Conservation (phyloP, 2,888 invertebrate species). For the Brachylomia viminalis region DNA sequence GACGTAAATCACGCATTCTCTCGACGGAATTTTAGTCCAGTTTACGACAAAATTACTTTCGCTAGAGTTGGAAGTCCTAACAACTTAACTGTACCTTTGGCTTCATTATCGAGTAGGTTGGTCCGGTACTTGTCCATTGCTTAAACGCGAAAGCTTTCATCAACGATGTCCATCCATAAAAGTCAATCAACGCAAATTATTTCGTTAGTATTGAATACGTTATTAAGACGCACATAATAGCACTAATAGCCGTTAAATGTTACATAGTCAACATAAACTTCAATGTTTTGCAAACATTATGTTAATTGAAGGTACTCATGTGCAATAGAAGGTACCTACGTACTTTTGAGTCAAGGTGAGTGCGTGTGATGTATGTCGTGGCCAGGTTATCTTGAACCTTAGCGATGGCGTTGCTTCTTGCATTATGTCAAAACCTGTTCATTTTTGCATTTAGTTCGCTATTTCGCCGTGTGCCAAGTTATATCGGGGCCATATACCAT, state of each 20-base stretch:
- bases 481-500: constrained; percentile 32
- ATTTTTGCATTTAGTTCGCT: constrained; percentile 1
- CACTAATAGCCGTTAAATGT: constrained; percentile 61
- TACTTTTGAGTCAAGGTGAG: constrained; percentile 78
- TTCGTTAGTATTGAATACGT: constrained; percentile 57
- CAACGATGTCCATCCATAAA: constrained; percentile 48
- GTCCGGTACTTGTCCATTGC: constrained; percentile 17
- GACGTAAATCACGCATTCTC: neutral
- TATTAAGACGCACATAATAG: constrained; percentile 55
- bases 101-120: neutral
- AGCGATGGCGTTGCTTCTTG: constrained; percentile 4
- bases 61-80: neutral
- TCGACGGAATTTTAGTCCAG: neutral
- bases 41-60: constrained; percentile 10
- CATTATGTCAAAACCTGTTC: neutral
- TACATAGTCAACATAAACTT: constrained; percentile 57
- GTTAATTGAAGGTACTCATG: constrained; percentile 62
- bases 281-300: constrained; percentile 66
- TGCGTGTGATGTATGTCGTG: constrained; percentile 60
- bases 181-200: constrained; percentile 58
- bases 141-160: constrained; percentile 45
- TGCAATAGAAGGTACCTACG: constrained; percentile 66
- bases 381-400: constrained; percentile 36
- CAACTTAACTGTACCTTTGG: neutral
- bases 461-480: neutral